Evolutionary conservation across 1,140 invertebrate genomes (phyloP).

Genomic region (Hormaphis cornu): DNA sequence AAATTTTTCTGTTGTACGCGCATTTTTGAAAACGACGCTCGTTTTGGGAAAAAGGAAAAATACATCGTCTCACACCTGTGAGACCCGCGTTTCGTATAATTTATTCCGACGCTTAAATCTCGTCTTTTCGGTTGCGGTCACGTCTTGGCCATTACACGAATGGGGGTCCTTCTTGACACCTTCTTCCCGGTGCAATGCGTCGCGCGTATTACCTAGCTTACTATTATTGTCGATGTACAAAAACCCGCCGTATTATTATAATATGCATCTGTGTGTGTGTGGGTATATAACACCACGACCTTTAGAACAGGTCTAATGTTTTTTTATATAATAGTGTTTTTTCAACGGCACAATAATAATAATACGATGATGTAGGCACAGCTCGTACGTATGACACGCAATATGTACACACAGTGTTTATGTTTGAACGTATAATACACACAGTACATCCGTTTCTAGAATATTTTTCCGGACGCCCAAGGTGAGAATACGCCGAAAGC

Average conservation of each 20-base stretch:
- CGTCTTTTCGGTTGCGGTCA: conserved; percentile 22
- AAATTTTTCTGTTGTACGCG: no score
- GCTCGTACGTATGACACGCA: no score
- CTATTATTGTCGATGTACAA: not conserved
- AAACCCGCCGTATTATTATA: not conserved
- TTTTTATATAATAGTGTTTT: not conserved
- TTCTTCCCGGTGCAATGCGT: conserved; percentile 2
- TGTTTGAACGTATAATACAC: conserved; percentile 16
- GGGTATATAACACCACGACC: not conserved
- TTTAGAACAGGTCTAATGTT: conserved; percentile 21
- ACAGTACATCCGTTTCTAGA: conserved; percentile 7
- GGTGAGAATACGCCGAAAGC: not conserved
- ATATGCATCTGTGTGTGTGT: not conserved
- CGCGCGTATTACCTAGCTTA: not conserved
- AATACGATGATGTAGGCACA: no score
- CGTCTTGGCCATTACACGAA: conserved; percentile 23
- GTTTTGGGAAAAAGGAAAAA: not conserved
- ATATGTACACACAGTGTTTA: not conserved
- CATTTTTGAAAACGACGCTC: no score
- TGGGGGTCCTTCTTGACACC: conserved; percentile 32
- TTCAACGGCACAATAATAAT: conserved; percentile 18
- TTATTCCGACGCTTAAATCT: conserved; percentile 29
- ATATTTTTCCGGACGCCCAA: conserved; percentile 8
- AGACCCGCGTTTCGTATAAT: conserved; percentile 26
- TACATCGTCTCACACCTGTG: conserved; percentile 23